Evolutionary conservation across 2,888 invertebrate species (phyloP).

Genomic region (Ectobius pallidus): DNA sequence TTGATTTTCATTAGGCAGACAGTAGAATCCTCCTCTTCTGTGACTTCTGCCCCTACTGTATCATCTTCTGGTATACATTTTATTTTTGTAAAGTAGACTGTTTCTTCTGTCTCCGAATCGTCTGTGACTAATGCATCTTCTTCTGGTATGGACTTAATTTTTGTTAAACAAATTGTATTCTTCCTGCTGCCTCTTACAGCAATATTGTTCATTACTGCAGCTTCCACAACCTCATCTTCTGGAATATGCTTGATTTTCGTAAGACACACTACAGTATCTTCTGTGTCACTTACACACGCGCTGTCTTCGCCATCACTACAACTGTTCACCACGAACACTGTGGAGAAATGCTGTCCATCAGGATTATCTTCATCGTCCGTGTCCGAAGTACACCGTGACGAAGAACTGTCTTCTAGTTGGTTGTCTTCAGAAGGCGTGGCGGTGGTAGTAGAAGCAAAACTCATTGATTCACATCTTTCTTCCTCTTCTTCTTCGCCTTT

Average conservation of each 20-base stretch:
- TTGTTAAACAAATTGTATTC: background rate
- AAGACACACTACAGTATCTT: slow-evolving; percentile 21
- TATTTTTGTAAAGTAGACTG: background rate
- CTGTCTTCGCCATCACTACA: background rate
- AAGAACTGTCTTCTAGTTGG: slow-evolving; percentile 1
- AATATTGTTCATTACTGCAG: background rate
- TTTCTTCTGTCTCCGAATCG: background rate
- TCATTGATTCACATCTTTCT: background rate
- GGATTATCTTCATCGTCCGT: slow-evolving; percentile 55
- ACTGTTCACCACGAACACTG: slow-evolving; percentile 60
- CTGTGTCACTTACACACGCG: slow-evolving; percentile 18
- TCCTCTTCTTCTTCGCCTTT: background rate
- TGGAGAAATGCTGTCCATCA: slow-evolving; percentile 61
- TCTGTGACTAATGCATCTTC: background rate
- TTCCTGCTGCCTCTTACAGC: background rate
- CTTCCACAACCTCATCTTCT: background rate
- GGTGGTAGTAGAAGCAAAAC: background rate
- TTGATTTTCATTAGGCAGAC: background rate
- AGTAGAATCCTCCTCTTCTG: background rate
- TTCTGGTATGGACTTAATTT: background rate
- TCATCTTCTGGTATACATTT: background rate
- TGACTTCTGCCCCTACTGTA: background rate
- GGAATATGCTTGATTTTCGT: background rate
- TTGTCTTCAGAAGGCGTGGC: background rate
- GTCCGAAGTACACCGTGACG: slow-evolving; percentile 47